Evolutionary conservation across 2,113 vertebrate genomes (phyloP).

Genomic region (pig (Sus scrofa)): DNA sequence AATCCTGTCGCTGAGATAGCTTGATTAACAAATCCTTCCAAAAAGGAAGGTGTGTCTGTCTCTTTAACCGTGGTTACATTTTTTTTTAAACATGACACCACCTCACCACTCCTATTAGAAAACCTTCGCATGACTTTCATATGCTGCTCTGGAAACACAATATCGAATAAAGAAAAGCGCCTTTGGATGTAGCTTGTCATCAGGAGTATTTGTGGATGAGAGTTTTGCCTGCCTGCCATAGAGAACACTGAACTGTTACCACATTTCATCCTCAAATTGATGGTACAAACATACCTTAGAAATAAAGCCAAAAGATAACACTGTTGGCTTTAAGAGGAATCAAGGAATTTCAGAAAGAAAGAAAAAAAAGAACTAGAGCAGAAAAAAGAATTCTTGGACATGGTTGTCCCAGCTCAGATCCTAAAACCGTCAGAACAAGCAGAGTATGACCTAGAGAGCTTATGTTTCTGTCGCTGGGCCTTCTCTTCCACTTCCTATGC

Average conservation of each 20-base stretch:
- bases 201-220: not conserved
- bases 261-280: not conserved
- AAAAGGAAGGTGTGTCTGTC: not conserved
- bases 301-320: conserved; percentile 34
- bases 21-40: not conserved
- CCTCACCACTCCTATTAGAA: not conserved
- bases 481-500: not conserved
- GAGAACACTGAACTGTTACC: not conserved
- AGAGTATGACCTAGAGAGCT: not conserved
- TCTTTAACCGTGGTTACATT: not conserved
- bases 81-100: not conserved
- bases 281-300: not conserved
- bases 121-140: not conserved
- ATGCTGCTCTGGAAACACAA: not conserved
- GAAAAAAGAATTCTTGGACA: not conserved
- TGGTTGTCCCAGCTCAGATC: not conserved
- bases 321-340: not conserved
- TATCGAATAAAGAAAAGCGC: not conserved
- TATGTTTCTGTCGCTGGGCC: not conserved
- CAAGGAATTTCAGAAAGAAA: conserved; percentile 20
- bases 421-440: not conserved
- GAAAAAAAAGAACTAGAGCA: not conserved
- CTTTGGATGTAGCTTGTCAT: not conserved
- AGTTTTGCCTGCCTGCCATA: not conserved
- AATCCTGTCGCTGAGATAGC: not conserved